Base-by-base conservation (phyloP, 1,140 invertebrate genomes). In the Drosophila biarmipes region DNA sequence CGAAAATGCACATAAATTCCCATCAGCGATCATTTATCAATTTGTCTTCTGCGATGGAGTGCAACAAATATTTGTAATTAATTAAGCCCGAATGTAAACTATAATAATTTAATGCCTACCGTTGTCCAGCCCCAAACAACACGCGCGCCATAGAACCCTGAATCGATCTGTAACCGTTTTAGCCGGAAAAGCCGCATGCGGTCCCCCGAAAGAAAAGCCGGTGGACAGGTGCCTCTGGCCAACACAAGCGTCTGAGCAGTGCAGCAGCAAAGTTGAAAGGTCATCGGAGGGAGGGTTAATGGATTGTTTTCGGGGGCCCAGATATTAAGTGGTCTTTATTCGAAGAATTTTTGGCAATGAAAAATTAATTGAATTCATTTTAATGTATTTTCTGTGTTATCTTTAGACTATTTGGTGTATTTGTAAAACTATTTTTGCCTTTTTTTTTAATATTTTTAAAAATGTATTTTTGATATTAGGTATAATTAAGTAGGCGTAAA, bases 21-120 rank as follows among this genome's bases (percentile, higher is more conserved):
- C 52, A 10, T 55, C 53, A 57, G 54, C 74, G 59, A 67, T 87
- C 82, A 87, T 82, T 87, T 89, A 79, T 79, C 82, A 87, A 89
- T 87, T 87, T 87, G 77, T 86, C 68, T 48, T 46, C 64, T 52
- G 17, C 7, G 5, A 19, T 43, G 7, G 15, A 68, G 31, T 45
- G 54, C 51, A 43, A 89, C 84, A 87, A 82, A 87, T 87, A 87
- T 87, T 82, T 79, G 84, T 87, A 87, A 87, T 87, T 89, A 89
- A 87, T 87, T 87, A 68, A 82, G 66, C 40, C 59, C 57, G 40
- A 56, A 72, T 80, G 59, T 40, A 46, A 73, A 78, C 78, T 78
- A 87, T 86, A 78, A 78, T 82, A 66, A 46, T 80, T 74, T 80
- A 80, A 68, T 74, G 69, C 69, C 68, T 58, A 79, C 66, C 51